Base-by-base conservation (phyloP, 2,113 vertebrate genomes). In the Callaeas wilsoni region DNA sequence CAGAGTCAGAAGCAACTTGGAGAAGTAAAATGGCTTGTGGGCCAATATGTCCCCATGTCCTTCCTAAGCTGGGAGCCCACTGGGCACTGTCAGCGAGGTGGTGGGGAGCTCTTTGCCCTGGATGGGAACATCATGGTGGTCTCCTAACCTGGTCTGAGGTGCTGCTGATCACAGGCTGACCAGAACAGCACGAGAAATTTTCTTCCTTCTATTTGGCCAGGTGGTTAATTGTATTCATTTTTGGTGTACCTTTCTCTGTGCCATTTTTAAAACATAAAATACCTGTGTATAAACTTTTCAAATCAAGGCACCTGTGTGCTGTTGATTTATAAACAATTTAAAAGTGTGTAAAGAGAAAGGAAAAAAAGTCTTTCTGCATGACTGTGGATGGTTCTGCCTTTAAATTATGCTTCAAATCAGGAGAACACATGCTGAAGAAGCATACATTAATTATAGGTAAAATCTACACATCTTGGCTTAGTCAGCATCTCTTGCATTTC, bases 11-110 rank as follows among this genome's bases (percentile, higher is more conserved):
- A 62, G 37, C 11, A 70, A 18, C 7, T 3, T 50, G 32, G 44
- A 59, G 33, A 68, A 16, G 21, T 29, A 50, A 73, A 84, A 56
- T 35, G 21, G 3, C 10, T 39, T 32, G 50, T 56, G 22, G 29
- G 30, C 44, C 52, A 29, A 6, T 8, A 9, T 3, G 12, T 41
- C 6, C 26, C 55, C 5, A 1, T 17, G 18, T 5, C 0, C 0
- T 6, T 30, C 14, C 14, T 7, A 29, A 67, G 20, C 7, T 46
- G 33, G 55, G 49, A 88, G 5, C 25, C 44, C 39, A 10, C 18
- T 10, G 41, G 20, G 21, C 35, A 35, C 71, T 47, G 33, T 4
- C 26, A 22, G 19, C 3, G 8, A 30, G 16, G n/a, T 7, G 42
- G 8, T 22, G 27, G 20, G 25, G 20, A 82, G 20, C 16, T 74